A percentile compares a stretch with the other conserved stretches of the same genome.
These are phyloP conservation scores for Knipowitschia caucasica DNA, from an alignment of 2,797 vertebrate genomes.

Conservation along the genomic window DNA sequence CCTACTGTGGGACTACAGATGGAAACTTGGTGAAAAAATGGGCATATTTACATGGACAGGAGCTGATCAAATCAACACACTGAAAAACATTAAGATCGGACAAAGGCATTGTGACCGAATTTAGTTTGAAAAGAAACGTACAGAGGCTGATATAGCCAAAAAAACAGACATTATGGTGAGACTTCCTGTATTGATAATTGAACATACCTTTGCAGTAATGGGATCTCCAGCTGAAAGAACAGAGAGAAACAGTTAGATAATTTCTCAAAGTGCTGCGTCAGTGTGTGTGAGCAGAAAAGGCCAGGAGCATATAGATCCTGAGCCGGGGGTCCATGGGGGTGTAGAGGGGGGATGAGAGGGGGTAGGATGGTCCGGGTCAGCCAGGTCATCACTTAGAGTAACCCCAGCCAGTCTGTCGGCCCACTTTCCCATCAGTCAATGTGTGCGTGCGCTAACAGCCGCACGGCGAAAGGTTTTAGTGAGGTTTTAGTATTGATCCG, in stretches of 20 bases:
- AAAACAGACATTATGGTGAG: not conserved
- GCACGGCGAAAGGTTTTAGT: slow-evolving; percentile 59
- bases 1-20: too few species aligned
- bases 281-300: slow-evolving; percentile 2
- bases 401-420: slow-evolving; percentile 42
- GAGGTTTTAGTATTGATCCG: slow-evolving; percentile 76
- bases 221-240: slow-evolving; percentile 84
- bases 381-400: slow-evolving; percentile 66
- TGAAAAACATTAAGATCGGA: too few species aligned
- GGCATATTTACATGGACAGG: too few species aligned
- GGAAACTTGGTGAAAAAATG: too few species aligned
- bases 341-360: slow-evolving; percentile 18
- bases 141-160: too few species aligned
- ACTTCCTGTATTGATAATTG: not conserved
- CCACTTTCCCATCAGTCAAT: slow-evolving; percentile 27
- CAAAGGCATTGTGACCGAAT: too few species aligned
- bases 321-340: not conserved
- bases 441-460: slow-evolving; percentile 63
- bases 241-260: slow-evolving; percentile 20
- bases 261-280: slow-evolving; percentile 20
- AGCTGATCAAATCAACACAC: too few species aligned
- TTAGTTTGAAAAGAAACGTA: too few species aligned
- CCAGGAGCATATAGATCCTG: slow-evolving; percentile 24
- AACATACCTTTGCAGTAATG: slow-evolving; percentile 83
- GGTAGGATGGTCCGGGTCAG: slow-evolving; percentile 23